Evolutionary conservation across 2,888 invertebrate genomes (phyloP).

Genomic region (Synergus umbraculus): DNA sequence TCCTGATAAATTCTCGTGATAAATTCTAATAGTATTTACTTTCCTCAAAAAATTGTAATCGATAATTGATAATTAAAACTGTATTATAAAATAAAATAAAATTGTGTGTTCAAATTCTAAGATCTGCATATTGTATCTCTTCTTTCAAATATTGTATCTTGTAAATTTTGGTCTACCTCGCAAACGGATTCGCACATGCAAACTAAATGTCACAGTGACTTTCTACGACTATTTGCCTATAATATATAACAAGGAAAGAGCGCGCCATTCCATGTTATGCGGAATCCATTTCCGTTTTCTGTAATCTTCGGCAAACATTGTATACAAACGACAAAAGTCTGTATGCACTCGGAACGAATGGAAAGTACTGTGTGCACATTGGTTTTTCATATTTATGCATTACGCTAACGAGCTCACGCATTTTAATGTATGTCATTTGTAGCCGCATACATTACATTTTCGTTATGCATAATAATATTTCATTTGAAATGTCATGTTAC

Average conservation of each 20-base stretch:
- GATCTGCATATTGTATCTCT: neutral
- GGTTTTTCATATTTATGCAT: slow-evolving; percentile 21
- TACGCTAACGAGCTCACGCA: slow-evolving; percentile 26
- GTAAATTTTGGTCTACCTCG: neutral
- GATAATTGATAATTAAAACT: too few species aligned
- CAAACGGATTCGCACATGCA: neutral
- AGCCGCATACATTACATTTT: neutral
- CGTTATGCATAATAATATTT: slow-evolving; percentile 38
- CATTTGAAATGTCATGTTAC: slow-evolving; percentile 22
- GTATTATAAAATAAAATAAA: too few species aligned
- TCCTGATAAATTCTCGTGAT: neutral
- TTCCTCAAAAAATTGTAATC: neutral
- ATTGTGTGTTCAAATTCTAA: too few species aligned
- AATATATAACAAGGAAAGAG: slow-evolving; percentile 14
- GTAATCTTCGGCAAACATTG: slow-evolving; percentile 36
- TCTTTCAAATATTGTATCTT: neutral
- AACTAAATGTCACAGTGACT: slow-evolving; percentile 1
- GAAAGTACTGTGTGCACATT: slow-evolving; percentile 5
- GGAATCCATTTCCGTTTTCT: slow-evolving; percentile 53
- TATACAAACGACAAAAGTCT: slow-evolving; percentile 16
- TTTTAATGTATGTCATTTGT: slow-evolving; percentile 32
- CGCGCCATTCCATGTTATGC: slow-evolving; percentile 44
- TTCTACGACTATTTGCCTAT: neutral
- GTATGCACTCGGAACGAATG: neutral
- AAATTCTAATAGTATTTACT: neutral